Percentiles rank a stretch among this genome's conserved stretches.
These are phyloP conservation scores for Calliphora vicina DNA, from an alignment of 1,140 invertebrate genomes.

Conservation along the genomic window DNA sequence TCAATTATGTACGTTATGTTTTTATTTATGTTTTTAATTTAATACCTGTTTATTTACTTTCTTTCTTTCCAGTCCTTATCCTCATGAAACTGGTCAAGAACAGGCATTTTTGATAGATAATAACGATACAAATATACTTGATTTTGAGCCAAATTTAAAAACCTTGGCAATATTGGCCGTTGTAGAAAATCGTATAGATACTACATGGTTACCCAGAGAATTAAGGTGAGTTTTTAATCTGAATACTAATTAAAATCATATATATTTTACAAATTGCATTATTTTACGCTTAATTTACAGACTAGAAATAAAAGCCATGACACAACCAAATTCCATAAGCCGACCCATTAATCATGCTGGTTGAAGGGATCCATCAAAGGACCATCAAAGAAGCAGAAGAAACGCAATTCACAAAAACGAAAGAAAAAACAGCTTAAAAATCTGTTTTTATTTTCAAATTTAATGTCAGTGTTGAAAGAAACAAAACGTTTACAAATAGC, in stretches of 20 bases:
- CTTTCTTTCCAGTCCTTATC: conserved; percentile 27
- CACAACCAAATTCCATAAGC: conserved; percentile 63
- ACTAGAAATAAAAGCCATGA: conserved; percentile 65
- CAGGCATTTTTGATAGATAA: conserved; percentile 71
- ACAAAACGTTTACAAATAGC: not conserved
- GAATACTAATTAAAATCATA: not conserved
- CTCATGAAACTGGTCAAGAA: conserved; percentile 37
- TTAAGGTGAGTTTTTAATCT: conserved; percentile 64
- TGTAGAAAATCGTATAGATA: conserved; percentile 71
- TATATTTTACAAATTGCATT: not conserved
- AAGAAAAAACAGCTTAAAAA: not conserved
- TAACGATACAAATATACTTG: conserved; percentile 79
- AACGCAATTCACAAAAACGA: not conserved
- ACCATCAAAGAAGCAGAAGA: not conserved
- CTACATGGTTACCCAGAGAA: conserved; percentile 69
- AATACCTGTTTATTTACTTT: not conserved
- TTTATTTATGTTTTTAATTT: not conserved
- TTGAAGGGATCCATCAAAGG: conserved; percentile 38
- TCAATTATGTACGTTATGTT: no score
- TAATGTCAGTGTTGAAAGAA: not conserved
- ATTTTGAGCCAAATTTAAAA: conserved; percentile 76
- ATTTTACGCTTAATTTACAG: conserved; percentile 45
- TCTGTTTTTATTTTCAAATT: not conserved
- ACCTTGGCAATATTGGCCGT: conserved; percentile 73
- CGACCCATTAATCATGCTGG: conserved; percentile 59